Evolutionary conservation across 2,888 invertebrate genomes (phyloP).

Genomic region (Terebella lapidaria): DNA sequence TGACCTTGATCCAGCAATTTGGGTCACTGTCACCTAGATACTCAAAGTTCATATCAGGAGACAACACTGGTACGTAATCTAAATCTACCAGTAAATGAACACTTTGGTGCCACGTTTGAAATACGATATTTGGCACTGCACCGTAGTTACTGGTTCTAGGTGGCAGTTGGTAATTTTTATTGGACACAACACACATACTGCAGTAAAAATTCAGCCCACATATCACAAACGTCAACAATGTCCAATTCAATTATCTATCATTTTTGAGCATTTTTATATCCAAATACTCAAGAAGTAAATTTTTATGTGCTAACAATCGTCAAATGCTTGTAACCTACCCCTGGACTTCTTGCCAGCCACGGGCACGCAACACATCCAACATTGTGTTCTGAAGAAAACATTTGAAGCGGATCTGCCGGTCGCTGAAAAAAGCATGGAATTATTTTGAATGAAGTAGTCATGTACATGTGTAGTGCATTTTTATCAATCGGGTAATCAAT

Average conservation of each 20-base stretch:
- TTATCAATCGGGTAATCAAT: neutral
- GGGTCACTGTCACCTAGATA: neutral
- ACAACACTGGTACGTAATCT: neutral
- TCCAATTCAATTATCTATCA: too few species aligned
- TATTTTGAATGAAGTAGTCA: neutral
- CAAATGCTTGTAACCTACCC: slow-evolving; percentile 29
- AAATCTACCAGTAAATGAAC: too few species aligned
- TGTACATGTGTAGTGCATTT: neutral
- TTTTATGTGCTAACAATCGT: too few species aligned
- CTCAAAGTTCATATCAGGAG: neutral
- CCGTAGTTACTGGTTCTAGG: too few species aligned
- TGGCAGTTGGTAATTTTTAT: too few species aligned
- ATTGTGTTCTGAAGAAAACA: slow-evolving; percentile 51
- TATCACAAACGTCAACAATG: too few species aligned
- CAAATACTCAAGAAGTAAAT: too few species aligned
- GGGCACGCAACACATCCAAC: slow-evolving; percentile 46
- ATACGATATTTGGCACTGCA: too few species aligned
- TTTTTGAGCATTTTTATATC: too few species aligned
- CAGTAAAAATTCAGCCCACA: too few species aligned
- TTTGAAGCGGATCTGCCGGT: slow-evolving; percentile 40
- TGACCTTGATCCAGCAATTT: neutral
- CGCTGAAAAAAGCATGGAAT: slow-evolving; percentile 52
- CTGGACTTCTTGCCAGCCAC: slow-evolving; percentile 51
- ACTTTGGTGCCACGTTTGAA: too few species aligned
- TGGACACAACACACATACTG: too few species aligned